These are phyloP conservation scores for Neolamprologus longior DNA, from an alignment of 2,113 vertebrate genomes.

Conservation along the genomic window DNA sequence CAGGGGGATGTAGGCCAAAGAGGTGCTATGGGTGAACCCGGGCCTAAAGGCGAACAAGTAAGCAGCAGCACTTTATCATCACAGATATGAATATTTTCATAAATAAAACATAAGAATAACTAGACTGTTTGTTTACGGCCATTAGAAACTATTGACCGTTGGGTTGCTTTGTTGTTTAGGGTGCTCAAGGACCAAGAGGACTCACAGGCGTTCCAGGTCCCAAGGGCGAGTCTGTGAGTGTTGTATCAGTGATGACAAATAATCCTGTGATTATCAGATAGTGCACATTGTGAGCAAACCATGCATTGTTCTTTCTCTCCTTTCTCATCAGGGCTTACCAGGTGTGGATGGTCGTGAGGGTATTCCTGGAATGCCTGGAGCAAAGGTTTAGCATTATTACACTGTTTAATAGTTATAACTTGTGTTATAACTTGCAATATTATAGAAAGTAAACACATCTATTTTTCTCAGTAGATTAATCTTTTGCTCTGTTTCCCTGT, in stretches of 20 bases:
- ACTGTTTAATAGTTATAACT: background rate
- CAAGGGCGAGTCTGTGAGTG: conserved; percentile 89
- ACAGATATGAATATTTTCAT: background rate
- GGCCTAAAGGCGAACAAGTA: conserved; percentile 85
- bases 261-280: background rate
- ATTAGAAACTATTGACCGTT: background rate
- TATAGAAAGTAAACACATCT: background rate
- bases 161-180: conserved; percentile 67
- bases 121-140: background rate
- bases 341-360: conserved; percentile 89
- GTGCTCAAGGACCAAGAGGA: conserved; percentile 82
- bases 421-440: background rate
- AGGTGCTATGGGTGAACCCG: conserved; percentile 82
- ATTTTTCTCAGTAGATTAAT: background rate
- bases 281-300: background rate
- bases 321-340: conserved; percentile 79
- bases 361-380: conserved; percentile 92
- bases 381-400: conserved; percentile 75
- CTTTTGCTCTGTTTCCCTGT: background rate
- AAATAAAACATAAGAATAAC: background rate
- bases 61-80: conserved; percentile 28
- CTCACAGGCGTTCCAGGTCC: conserved; percentile 88
- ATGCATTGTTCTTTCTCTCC: background rate
- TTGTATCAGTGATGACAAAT: background rate
- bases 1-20: conserved; percentile 90